Evolutionary conservation across 1,140 invertebrate genomes (phyloP).

Genomic region (Sycophila sp.): DNA sequence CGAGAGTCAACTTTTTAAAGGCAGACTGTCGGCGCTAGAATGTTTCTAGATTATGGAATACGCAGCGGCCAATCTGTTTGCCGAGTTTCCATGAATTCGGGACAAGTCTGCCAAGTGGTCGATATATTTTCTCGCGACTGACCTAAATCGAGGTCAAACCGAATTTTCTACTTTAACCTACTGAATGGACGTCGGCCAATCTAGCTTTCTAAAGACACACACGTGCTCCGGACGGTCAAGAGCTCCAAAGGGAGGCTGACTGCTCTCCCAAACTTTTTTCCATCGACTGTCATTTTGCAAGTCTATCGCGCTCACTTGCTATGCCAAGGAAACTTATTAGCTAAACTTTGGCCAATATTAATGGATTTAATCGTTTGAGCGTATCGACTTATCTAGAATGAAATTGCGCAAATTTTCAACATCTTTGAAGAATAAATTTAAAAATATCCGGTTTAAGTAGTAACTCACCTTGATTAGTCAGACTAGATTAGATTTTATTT

Average conservation of each 20-base stretch:
- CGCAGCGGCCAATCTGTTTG: no score
- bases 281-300: not conserved
- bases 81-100: no score
- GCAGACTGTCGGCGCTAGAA: no score
- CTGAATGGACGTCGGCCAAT: slow-evolving; percentile 62
- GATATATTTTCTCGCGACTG: slow-evolving; percentile 33
- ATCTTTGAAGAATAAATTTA: not conserved
- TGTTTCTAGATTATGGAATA: no score
- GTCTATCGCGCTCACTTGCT: not conserved
- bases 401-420: slow-evolving; percentile 2
- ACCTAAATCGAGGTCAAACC: slow-evolving; percentile 66
- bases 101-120: no score
- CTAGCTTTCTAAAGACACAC: slow-evolving; percentile 64
- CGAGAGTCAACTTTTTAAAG: no score
- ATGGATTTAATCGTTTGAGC: not conserved
- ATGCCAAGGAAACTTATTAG: not conserved
- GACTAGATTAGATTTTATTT: not conserved
- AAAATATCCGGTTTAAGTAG: slow-evolving; percentile 22
- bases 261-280: not conserved
- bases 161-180: slow-evolving; percentile 69
- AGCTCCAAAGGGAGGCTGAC: no score
- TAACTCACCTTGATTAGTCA: slow-evolving; percentile 33
- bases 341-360: not conserved
- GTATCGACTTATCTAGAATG: not conserved
- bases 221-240: no score